Evolutionary conservation across 2,888 invertebrate species (phyloP), one percentile per base, ranked within the genome.

Genomic region (Melangyna quadrimaculata): DNA sequence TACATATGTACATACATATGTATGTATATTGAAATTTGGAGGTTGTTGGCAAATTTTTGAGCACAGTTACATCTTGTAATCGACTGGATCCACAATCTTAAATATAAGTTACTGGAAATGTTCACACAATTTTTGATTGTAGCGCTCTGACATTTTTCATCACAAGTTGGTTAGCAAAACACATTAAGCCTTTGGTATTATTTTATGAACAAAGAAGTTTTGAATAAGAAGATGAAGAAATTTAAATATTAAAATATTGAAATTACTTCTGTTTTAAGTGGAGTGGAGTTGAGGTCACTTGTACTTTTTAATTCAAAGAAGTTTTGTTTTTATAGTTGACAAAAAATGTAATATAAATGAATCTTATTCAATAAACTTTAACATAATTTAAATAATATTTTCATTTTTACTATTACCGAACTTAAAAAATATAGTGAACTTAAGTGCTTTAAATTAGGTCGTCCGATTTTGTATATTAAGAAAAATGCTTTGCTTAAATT

Each of bases 371-470:
- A 43, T 3, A n/a, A n/a, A 37, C 2, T n/a, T n/a, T n/a, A 17
- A 43, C 17, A 17, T n/a, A n/a, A n/a, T 43, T 17, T 17, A 1
- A 9, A 43, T 9, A 17, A 17, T 24, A 14, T 51, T 51, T 51
- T 51, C 0, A 51, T 51, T 51, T 24, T 51, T 51, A n/a, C 9
- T 51, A 51, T 51, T 51, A 51, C 27, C 51, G 27, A 51, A 51
- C 24, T 27, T 27, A 35, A 40, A 32, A 43, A 14, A 63, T 19
- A 63, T 37, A 74, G 75, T 75, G 65, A 81, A 81, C 77, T 67
- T 84, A 79, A 84, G 84, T 84, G 84, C 84, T 84, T 84, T 84
- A 82, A 61, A 72, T 72, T 84, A 79, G 67, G 67, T 84, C 79
- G 79, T 84, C 84, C 84, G 79, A 71, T 71, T 71, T 71, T 59